Percentiles rank a stretch among this genome's conserved stretches.
phyloP scores from a whole-genome alignment of 2,113 vertebrate genomes.

The Chionodraco myersi region DNA sequence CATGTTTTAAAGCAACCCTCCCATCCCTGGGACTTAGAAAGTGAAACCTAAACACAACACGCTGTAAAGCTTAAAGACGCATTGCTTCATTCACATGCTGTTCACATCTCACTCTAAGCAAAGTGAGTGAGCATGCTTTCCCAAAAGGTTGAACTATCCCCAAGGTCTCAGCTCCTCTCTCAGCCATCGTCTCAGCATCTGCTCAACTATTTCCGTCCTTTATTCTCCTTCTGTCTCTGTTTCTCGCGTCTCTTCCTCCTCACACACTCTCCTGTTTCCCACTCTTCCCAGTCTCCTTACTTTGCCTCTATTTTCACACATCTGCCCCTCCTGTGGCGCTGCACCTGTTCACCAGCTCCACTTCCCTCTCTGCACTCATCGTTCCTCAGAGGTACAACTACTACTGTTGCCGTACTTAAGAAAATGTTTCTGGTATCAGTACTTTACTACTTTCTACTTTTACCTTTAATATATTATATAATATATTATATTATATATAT shows the following conservation, averaged over 20 bases:
- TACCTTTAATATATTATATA: too few species aligned
- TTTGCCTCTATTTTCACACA: conserved; percentile 55
- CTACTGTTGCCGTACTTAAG: too few species aligned
- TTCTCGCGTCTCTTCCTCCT: conserved; percentile 47
- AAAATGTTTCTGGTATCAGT: too few species aligned
- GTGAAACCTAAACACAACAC: too few species aligned
- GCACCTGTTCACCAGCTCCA: neutral
- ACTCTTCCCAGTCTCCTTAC: conserved; percentile 15
- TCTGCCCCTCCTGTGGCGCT: conserved; percentile 38
- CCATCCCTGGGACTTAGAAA: too few species aligned
- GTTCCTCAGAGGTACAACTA: neutral
- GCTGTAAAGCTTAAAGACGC: too few species aligned
- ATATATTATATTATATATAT: too few species aligned
- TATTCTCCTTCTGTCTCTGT: conserved; percentile 34
- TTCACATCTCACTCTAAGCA: too few species aligned
- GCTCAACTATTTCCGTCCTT: conserved; percentile 51
- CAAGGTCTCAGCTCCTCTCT: neutral
- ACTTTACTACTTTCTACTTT: too few species aligned
- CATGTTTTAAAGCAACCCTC: too few species aligned
- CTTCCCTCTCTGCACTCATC: conserved; percentile 18
- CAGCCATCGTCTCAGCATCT: conserved; percentile 12
- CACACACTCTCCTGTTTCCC: neutral
- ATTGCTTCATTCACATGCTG: too few species aligned
- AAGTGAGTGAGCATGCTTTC: neutral
- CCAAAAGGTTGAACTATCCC: neutral